phyloP scores from a whole-genome alignment of 2,113 vertebrate genomes.

The Rousettus leschenaultii region DNA sequence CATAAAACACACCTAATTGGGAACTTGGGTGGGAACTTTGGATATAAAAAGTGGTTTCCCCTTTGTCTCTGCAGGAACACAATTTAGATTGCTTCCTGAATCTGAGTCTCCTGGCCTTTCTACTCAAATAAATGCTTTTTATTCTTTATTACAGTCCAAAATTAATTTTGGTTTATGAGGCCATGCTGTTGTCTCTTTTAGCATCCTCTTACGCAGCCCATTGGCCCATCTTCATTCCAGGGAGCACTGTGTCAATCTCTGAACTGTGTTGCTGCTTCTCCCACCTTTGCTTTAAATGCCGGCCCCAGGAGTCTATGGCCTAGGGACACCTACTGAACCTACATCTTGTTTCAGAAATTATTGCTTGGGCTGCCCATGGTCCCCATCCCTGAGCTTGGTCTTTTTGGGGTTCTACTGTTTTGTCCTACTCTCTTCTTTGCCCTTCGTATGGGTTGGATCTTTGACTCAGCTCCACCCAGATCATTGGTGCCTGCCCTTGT shows the following conservation, averaged over 20 bases:
- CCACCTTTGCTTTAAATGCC: not conserved
- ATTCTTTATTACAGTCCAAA: not conserved
- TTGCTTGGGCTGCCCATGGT: not conserved
- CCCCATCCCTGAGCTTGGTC: not conserved
- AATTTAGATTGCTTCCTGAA: not conserved
- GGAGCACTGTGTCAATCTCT: not conserved
- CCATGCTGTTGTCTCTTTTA: not conserved
- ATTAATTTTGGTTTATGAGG: not conserved
- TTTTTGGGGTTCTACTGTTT: not conserved
- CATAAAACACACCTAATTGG: not conserved
- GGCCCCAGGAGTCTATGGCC: not conserved
- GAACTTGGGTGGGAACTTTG: not conserved
- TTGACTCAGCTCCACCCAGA: not conserved
- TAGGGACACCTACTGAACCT: not conserved
- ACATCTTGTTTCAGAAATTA: not conserved
- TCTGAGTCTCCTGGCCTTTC: not conserved
- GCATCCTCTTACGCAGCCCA: not conserved
- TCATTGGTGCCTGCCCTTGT: not conserved
- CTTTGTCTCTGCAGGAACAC: not conserved
- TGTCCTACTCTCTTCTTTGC: not conserved
- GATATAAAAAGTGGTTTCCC: not conserved
- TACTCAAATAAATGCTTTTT: not conserved
- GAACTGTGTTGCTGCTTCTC: not conserved
- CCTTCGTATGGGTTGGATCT: not conserved
- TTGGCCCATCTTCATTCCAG: not conserved